These are phyloP conservation scores for Drosophila biarmipes DNA, from an alignment of 1,140 invertebrate genomes.

Conservation along the genomic window DNA sequence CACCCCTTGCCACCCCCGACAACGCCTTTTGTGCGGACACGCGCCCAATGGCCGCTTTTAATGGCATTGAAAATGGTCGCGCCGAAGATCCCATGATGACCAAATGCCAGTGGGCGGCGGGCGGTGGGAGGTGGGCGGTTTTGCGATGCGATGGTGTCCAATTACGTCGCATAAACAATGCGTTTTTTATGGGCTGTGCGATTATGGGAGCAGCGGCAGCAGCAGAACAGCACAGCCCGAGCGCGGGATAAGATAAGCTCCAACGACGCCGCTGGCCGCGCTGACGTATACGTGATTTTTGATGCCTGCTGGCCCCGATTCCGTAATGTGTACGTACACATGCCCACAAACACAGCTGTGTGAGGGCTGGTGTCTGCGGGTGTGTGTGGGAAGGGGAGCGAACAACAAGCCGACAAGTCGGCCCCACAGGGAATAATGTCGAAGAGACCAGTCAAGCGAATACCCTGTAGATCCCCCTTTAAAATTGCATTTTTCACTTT, in stretches of 20 bases:
- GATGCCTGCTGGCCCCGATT: conserved; percentile 56
- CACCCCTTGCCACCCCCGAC: not conserved
- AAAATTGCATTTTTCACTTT: too few species aligned
- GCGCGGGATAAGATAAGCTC: conserved; percentile 65
- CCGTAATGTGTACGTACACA: conserved; percentile 42
- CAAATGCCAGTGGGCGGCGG: conserved; percentile 38
- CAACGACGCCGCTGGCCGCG: conserved; percentile 53
- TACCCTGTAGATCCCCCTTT: conserved; percentile 7
- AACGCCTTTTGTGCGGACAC: conserved; percentile 43
- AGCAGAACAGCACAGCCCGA: conserved; percentile 31
- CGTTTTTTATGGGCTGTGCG: conserved; percentile 77
- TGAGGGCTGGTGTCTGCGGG: not conserved
- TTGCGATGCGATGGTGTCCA: conserved; percentile 63
- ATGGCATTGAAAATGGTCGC: conserved; percentile 75
- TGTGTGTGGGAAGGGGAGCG: conserved; percentile 1
- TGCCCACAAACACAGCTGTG: conserved; percentile 14
- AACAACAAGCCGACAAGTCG: conserved; percentile 27
- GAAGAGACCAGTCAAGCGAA: conserved; percentile 2
- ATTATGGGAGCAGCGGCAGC: conserved; percentile 62
- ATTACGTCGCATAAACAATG: conserved; percentile 82
- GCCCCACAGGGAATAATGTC: conserved; percentile 4
- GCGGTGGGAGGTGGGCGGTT: not conserved
- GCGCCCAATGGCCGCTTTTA: conserved; percentile 69
- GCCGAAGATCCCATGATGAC: conserved; percentile 64
- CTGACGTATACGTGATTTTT: conserved; percentile 78